Evolutionary conservation across 2,888 invertebrate genomes (phyloP), one percentile per base, ranked within the genome.

Genomic region (Caenorhabditis sp.): DNA sequence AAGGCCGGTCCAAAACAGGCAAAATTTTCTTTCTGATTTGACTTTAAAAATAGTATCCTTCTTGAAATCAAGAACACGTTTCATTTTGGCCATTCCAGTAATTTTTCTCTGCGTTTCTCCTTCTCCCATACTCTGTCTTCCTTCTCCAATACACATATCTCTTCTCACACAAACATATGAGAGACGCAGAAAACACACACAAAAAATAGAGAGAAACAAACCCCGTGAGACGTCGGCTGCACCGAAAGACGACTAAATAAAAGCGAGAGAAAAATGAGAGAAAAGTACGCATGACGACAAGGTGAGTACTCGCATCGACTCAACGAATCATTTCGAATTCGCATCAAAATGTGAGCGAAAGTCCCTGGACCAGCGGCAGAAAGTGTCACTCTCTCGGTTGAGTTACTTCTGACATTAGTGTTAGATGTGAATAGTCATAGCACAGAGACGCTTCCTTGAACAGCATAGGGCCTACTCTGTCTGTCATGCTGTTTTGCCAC

Each of bases 381-480:
- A 79, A 81, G 71, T 75, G 77, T 67, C 77, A 72, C 75, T 74
- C 81, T 72, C 69, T 76, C 63, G 70, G 66, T 67, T 76, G 76
- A 74, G 73, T 70, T 71, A 43, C 43, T 43, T 17, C 17, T 43
- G 17, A 43, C 43, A 43, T 43, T 17, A 2, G 17, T 43, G 43
- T 43, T 43, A 17, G 43, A 43, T 43, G 31, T 43, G 63, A 76
- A 67, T 81, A 79, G 81, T 81, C 81, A 69, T 67, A 78, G 76
- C 81, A 81, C 79, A 81, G 81, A 71, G 76, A 81, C 81, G 77
- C 78, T 78, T 73, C 63, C 64, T 58, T 43, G 67, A 81, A 77
- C 81, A 79, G 79, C 81, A 81, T 81, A 81, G 81, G 81, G 81
- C 81, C 79, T 77, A 81, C 81, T 81, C 81, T 81, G 78, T 59